phyloP scores from a whole-genome alignment of 2,797 vertebrate species.

The Tapirus indicus region DNA sequence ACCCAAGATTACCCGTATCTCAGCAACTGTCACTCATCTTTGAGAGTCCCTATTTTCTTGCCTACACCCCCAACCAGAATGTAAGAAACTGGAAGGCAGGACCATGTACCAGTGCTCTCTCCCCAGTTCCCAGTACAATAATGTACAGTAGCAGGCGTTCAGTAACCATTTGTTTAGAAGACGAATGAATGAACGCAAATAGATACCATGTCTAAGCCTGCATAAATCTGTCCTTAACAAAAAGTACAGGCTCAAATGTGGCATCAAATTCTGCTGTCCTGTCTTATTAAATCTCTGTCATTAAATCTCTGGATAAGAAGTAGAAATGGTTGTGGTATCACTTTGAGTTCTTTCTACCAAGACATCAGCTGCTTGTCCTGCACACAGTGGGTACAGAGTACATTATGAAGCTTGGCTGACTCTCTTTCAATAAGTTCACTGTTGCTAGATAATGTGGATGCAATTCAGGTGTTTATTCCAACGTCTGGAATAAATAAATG shows the following conservation, averaged over 20 bases:
- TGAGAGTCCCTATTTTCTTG: neutral
- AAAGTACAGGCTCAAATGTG: neutral
- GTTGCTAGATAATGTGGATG: neutral
- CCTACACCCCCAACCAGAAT: neutral
- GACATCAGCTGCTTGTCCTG: neutral
- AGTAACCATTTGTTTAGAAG: neutral
- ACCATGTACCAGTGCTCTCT: neutral
- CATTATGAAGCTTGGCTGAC: neutral
- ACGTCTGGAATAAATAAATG: neutral
- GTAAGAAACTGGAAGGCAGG: neutral
- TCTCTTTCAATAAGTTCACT: neutral
- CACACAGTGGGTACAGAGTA: neutral
- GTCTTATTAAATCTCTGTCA: neutral
- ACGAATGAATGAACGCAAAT: neutral
- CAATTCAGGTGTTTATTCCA: slow-evolving; percentile 17
- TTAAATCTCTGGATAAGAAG: neutral
- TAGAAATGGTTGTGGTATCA: neutral
- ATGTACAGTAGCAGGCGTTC: neutral
- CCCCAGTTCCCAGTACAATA: neutral
- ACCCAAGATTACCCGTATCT: neutral
- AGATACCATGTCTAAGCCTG: neutral
- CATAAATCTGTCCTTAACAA: neutral
- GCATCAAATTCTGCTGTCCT: slow-evolving; percentile 60
- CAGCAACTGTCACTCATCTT: neutral
- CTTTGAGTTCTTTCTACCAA: neutral